Evolutionary conservation across 2,797 vertebrate species (phyloP), one percentile per base, ranked within the genome.

Genomic region (Chelon labrosus): DNA sequence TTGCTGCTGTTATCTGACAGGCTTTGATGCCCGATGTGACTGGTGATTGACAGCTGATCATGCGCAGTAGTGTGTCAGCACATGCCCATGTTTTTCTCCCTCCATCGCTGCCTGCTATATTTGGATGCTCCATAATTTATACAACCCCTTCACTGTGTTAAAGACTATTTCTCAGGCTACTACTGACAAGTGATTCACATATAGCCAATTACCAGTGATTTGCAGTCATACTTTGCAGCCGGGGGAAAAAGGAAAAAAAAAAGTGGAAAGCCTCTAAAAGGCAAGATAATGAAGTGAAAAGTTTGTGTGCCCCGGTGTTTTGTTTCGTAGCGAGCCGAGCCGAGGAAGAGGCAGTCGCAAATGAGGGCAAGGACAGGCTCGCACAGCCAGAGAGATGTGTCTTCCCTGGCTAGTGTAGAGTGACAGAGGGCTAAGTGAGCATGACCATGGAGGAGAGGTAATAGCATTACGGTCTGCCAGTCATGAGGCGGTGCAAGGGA

Each of bases 371-470:
- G 84, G 85, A 77, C 77, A 72, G 31, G 75, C 83, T 78, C 80
- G 35, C 60, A 8, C 62, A 73, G 73, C 42, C 72, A 41, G 73
- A 69, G 76, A 77, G 66, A 85, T 74, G 80, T 79, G 79, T 85
- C 78, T 73, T 77, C 65, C 55, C 50, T 35, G 83, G 76, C 86
- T 70, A 51, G 73, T 73, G 80, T 31, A 27, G 86, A 91, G 87
- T 90, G 89, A 90, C 88, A 88, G 73, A 79, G 77, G 85, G 80
- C 83, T 89, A 91, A 93, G 87, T 91, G 89, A 91, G 90, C 85
- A 85, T 90, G 91, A 90, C 90, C 90, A 75, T 77, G 13, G 83
- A 87, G 90, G 84, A 81, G 89, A 87, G 77, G 86, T 87, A 89
- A 90, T 90, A 77, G 80, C 85, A 90, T 91, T 89, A 91, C 31